Percentiles rank a stretch among this genome's conserved stretches.
phyloP scores from a whole-genome alignment of 2,888 invertebrate genomes.

The Microctonus brassicae region DNA sequence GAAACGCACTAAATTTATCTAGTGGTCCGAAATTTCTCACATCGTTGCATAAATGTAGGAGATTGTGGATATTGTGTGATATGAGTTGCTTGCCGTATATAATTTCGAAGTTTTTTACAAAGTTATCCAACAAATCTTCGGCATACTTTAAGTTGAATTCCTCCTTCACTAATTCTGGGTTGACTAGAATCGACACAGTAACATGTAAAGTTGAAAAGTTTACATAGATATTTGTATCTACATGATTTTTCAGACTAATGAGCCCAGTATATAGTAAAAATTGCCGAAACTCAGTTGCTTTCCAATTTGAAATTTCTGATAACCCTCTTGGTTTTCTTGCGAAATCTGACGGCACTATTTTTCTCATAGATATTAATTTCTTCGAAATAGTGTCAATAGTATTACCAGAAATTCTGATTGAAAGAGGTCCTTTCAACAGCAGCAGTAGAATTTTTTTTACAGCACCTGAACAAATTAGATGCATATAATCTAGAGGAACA shows the following conservation, averaged over 20 bases:
- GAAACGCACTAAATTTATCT: background rate
- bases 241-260: background rate
- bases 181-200: constrained; percentile 18
- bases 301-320: constrained; percentile 16
- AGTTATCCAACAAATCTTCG: constrained; percentile 7
- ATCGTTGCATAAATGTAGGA: constrained; percentile 6
- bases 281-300: constrained; percentile 25
- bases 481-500: too few relatives aligned
- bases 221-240: background rate
- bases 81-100: constrained; percentile 14
- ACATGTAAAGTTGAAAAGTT: constrained; percentile 22
- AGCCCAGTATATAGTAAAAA: constrained; percentile 31
- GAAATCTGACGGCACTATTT: constrained; percentile 11
- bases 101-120: constrained; percentile 8
- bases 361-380: too few relatives aligned
- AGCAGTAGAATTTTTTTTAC: too few relatives aligned
- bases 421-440: too few relatives aligned
- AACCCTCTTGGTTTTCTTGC: constrained; percentile 20
- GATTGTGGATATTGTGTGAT: constrained; percentile 7
- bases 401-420: too few relatives aligned
- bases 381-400: too few relatives aligned
- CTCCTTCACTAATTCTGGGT: background rate
- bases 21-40: background rate
- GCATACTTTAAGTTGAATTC: background rate
- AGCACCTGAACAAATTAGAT: too few relatives aligned